Conservation (phyloP, 2,797 vertebrate species). For the Antennarius maculatus region DNA sequence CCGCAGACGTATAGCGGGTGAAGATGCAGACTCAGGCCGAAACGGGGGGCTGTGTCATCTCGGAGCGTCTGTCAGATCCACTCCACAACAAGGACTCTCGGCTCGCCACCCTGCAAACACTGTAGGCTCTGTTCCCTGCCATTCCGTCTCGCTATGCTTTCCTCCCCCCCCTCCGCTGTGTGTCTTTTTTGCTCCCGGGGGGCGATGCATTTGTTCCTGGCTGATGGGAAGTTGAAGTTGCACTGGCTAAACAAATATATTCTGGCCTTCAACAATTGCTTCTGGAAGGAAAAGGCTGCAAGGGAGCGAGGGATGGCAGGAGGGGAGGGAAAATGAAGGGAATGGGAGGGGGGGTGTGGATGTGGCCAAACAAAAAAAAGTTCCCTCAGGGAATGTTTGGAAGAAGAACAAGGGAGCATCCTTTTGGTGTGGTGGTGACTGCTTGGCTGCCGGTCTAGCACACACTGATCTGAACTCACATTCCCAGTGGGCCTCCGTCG, state of each 20-base stretch:
- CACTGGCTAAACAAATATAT: constrained; percentile 77
- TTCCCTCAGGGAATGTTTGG: constrained; percentile 73
- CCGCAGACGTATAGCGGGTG: constrained; percentile 49
- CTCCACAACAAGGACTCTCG: constrained; percentile 70
- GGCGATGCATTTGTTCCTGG: constrained; percentile 71
- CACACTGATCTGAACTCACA: constrained; percentile 11
- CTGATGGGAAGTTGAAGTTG: constrained; percentile 72
- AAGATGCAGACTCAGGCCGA: constrained; percentile 62
- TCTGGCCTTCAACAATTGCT: constrained; percentile 72
- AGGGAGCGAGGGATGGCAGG: constrained; percentile 8
- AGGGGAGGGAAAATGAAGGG: constrained; percentile 26
- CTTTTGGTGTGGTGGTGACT: constrained; percentile 71
- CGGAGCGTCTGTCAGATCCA: constrained; percentile 78
- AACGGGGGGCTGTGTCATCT: constrained; percentile 61
- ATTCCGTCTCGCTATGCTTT: constrained; percentile 9
- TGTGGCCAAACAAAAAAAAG: constrained; percentile 48
- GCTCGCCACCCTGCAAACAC: constrained; percentile 51
- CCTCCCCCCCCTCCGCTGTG: constrained; percentile 14
- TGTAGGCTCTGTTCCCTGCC: constrained; percentile 47
- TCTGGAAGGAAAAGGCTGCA: constrained; percentile 49
- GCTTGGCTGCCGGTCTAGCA: constrained; percentile 51
- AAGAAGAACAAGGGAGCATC: constrained; percentile 79
- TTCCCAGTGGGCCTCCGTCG: constrained; percentile 72
- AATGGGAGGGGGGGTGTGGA: constrained; percentile 36
- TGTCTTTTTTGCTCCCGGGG: constrained; percentile 48